These are phyloP conservation scores for Festucalex cinctus DNA, from an alignment of 2,113 vertebrate species.

Conservation along the genomic window DNA sequence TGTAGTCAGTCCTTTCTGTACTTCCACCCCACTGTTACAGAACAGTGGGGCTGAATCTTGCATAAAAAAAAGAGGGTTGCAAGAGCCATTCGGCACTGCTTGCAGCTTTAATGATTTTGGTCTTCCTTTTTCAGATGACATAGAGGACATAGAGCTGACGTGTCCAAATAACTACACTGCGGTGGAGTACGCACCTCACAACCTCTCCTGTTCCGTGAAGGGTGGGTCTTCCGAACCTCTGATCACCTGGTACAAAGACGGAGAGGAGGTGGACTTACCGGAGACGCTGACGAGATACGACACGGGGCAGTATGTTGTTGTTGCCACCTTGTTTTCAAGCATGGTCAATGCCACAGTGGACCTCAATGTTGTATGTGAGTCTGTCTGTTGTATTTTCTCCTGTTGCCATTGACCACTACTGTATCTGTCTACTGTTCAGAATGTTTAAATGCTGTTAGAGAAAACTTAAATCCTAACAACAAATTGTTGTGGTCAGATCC, in stretches of 20 bases:
- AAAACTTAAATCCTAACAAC: no score
- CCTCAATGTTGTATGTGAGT: constrained; percentile 50
- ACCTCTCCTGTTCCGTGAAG: constrained; percentile 15
- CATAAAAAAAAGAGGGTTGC: background rate
- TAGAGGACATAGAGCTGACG: background rate
- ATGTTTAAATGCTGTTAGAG: background rate
- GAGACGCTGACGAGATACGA: constrained; percentile 32
- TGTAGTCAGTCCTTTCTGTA: no score
- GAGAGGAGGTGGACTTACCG: constrained; percentile 23
- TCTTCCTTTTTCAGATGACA: background rate
- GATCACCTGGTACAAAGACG: constrained; percentile 38
- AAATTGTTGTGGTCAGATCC: constrained; percentile 37
- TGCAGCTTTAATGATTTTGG: background rate
- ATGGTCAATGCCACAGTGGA: constrained; percentile 18
- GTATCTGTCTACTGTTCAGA: no score
- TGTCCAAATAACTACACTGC: constrained; percentile 26
- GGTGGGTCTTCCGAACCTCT: constrained; percentile 27
- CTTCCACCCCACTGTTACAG: no score
- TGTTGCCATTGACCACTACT: background rate
- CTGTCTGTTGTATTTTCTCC: background rate
- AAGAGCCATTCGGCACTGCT: background rate
- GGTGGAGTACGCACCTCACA: constrained; percentile 16
- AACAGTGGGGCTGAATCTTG: no score
- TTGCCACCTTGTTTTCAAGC: background rate
- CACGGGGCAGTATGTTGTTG: constrained; percentile 43